Evolutionary conservation across 2,797 vertebrate genomes (phyloP), one percentile per base, ranked within the genome.

Genomic region (Neosalanx taihuensis): DNA sequence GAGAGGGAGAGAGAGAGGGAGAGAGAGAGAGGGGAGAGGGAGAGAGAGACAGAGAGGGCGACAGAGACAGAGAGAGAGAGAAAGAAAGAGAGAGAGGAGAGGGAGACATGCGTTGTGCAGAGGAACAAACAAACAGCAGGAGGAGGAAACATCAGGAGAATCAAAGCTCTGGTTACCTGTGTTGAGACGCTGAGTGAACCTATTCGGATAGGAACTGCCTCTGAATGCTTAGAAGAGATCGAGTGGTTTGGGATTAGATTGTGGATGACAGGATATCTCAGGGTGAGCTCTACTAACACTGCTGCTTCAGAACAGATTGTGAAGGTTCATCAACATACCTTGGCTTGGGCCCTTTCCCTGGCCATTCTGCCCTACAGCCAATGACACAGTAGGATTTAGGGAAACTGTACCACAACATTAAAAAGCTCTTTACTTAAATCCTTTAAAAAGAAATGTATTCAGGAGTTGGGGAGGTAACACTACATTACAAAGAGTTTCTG

Each of bases 181-280:
- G 64, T 79, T 88, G 77, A 85, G 61, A 29, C 59, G 83, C 33
- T 91, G 87, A 77, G 88, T 84, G 78, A 90, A 92, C 89, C 86
- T 93, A 88, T 86, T 92, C 57, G 90, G 72, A 86, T 89, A 92
- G 79, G 87, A 85, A 76, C 86, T 80, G 79, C 91, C 85, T 91
- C 94, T 92, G 88, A 93, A 91, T 84, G 89, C 96, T 97, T 95
- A 88, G 88, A 91, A 93, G 86, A 94, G 84, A 94, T 77, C 80
- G 41, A 70, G 71, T 15, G 78, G 67, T 85, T 85, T 82, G 92
- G 77, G 94, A 79, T 89, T 70, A 76, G 72, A 64, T 6, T 37
- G 7, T n/a, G 62, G 33, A 3, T 64, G 18, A 10, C 12, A 41
- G 2, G 9, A 6, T 3, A 7, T 33, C 26, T 41, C 9, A 37